Evolutionary conservation across 92 coral and sea anemone genomes (phyloP).

Genomic region (Porites lobata): DNA sequence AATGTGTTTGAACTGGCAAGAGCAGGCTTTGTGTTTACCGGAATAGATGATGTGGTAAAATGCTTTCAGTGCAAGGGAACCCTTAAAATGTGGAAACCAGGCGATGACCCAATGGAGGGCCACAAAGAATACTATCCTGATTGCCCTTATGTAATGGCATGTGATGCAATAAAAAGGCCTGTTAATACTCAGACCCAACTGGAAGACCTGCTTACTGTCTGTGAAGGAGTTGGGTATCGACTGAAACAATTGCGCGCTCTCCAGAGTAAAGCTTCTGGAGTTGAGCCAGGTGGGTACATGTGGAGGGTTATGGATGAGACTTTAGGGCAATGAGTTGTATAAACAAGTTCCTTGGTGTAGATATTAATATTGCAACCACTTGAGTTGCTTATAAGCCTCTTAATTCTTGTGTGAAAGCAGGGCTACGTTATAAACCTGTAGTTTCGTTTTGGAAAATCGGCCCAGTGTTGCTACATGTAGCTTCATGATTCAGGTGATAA

Average conservation of each 20-base stretch:
- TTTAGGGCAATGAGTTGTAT: not conserved
- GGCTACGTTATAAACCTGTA: not conserved
- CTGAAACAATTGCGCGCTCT: constrained; percentile 83
- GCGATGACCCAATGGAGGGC: constrained; percentile 86
- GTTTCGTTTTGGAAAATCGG: not conserved
- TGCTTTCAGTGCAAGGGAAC: constrained; percentile 97
- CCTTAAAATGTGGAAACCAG: constrained; percentile 95
- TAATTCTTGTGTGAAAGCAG: no score
- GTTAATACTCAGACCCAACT: constrained; percentile 81
- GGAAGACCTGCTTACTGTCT: constrained; percentile 85
- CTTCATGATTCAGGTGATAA: no score
- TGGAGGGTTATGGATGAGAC: not conserved
- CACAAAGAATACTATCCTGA: constrained; percentile 96
- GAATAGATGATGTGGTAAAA: constrained; percentile 97
- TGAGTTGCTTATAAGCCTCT: no score
- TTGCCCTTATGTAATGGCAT: constrained; percentile 83
- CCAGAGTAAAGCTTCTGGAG: constrained; percentile 70
- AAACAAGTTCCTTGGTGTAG: not conserved
- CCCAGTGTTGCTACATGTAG: no score
- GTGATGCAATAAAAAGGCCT: constrained; percentile 58
- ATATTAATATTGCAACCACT: no score
- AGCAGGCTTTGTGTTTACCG: constrained; percentile 96
- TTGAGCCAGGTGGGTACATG: constrained; percentile 77
- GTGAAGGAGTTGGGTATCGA: constrained; percentile 80
- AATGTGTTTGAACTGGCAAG: constrained; percentile 98